phyloP scores from a whole-genome alignment of 2,888 invertebrate genomes.

The Phengaris alcon region DNA sequence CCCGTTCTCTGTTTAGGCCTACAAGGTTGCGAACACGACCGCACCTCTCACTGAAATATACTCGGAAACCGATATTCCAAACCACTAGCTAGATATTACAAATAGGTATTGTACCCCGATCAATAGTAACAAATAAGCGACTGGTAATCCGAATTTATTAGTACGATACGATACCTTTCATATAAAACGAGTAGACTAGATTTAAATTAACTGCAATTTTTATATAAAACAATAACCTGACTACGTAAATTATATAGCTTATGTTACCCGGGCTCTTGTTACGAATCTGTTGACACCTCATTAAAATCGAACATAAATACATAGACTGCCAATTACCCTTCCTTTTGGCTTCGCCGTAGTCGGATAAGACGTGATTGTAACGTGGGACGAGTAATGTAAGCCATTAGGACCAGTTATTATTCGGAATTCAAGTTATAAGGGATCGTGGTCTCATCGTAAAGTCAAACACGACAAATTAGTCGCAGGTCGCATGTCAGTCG shows the following conservation, averaged over 20 bases:
- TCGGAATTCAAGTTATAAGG: no score
- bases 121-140: not conserved
- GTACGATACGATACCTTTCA: not conserved
- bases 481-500: constrained; percentile 4
- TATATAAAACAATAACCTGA: no score
- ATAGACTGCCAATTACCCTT: no score
- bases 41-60: not conserved
- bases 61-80: not conserved
- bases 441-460: not conserved
- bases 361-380: no score
- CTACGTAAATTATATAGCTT: no score
- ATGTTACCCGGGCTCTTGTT: no score
- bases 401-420: no score
- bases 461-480: not conserved
- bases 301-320: no score
- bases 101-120: not conserved
- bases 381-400: no score
- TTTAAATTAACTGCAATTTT: not conserved
- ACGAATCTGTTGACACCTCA: no score
- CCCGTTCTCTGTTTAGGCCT: constrained; percentile 39
- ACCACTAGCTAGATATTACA: not conserved
- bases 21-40: constrained; percentile 33
- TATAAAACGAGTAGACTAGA: not conserved
- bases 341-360: no score
- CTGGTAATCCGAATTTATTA: not conserved